Percentiles rank a stretch among this genome's conserved stretches.
phyloP scores from a whole-genome alignment of 2,888 invertebrate species.

The Meiosimyza decipiens region DNA sequence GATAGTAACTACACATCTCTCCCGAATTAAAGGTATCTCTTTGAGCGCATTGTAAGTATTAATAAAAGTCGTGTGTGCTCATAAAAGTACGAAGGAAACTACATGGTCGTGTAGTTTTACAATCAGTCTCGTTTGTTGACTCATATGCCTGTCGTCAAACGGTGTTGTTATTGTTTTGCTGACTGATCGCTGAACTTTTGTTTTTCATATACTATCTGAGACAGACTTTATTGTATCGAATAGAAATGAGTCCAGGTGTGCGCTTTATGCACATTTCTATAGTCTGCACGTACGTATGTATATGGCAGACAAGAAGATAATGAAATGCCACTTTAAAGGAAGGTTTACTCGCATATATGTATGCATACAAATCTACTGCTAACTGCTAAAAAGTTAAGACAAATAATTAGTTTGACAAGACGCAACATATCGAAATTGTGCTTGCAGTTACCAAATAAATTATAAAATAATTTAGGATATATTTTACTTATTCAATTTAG shows the following conservation, averaged over 20 bases:
- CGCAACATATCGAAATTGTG: too few relatives aligned
- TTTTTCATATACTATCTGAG: neutral
- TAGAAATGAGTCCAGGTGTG: constrained; percentile 32
- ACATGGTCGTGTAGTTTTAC: neutral
- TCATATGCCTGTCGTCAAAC: constrained; percentile 36
- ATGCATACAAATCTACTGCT: too few relatives aligned
- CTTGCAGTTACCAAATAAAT: too few relatives aligned
- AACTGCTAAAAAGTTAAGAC: too few relatives aligned
- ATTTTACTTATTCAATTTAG: too few relatives aligned
- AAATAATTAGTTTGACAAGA: too few relatives aligned
- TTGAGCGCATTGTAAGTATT: too few relatives aligned
- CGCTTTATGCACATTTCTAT: constrained; percentile 12
- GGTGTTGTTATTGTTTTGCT: neutral
- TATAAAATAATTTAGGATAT: too few relatives aligned
- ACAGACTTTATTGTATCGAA: neutral
- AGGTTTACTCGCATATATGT: too few relatives aligned
- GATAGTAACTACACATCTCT: neutral
- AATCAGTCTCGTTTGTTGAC: constrained; percentile 35
- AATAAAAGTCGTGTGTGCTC: neutral
- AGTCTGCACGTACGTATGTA: too few relatives aligned
- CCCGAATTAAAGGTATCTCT: neutral
- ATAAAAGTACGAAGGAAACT: neutral
- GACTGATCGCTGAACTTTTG: neutral
- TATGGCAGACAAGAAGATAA: too few relatives aligned
- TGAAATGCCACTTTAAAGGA: too few relatives aligned